Base-by-base conservation (phyloP, 1,140 invertebrate species). In the Paraescarpia echinospica region DNA sequence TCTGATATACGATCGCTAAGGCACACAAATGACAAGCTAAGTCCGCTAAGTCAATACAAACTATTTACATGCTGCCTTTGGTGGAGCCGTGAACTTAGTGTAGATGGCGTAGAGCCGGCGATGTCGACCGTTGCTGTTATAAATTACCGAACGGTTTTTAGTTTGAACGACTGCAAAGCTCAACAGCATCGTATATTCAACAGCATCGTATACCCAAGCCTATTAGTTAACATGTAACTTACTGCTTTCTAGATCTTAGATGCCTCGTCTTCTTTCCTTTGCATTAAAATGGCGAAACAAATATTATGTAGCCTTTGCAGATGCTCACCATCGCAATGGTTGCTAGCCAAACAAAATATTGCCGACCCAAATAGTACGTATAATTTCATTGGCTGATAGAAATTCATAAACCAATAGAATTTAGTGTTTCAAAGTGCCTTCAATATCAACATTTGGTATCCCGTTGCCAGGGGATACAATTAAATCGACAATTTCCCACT, bases 291-390 rank as follows among this genome's bases (percentile, higher is more conserved):
- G 59, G 59, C 59, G 14, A 77, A 77, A 77, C 59, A 77, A 77
- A 77, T 77, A 18, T 77, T 18, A 77, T 77, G 59, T 77, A 77
- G 59, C 59, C 59, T 77, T 22, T 77, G 27, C 59, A 18, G 59
- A 77, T 4, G 59, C 59, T 77, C 59, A 77, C 59, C 59, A 77
- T 77, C 59, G 59, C 59, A 77, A 77, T 77, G 59, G 59, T 77
- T 77, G 59, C 59, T 77, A 77, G 59, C 59, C 59, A 77, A 77
- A 77, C 59, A 77, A 77, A 77, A 77, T 77, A 77, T 77, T 77
- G 22, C 18, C 59, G 59, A 27, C 27, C 2, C 2, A 77, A 77
- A 77, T 77, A 77, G 59, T 77, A 77, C 59, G 27, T 27, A 18
- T 27, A 77, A 77, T 77, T 2, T 27, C 59, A 77, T 77, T 77